phyloP scores from a whole-genome alignment of 2,888 invertebrate species.

The Gandaritis pyraliata region DNA sequence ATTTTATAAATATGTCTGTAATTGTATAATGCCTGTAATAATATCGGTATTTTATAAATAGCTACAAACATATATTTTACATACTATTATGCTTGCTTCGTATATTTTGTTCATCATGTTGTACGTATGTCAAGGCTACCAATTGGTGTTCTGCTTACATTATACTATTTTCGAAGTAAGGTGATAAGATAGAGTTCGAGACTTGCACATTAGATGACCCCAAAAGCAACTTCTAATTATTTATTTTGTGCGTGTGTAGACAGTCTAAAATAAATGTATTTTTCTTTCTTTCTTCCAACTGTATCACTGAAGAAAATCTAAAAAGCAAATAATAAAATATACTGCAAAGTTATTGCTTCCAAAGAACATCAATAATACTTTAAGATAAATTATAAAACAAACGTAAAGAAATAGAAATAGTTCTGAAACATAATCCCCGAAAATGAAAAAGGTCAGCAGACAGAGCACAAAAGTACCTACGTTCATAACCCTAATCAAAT shows the following conservation, averaged over 20 bases:
- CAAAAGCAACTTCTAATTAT: slow-evolving; percentile 64
- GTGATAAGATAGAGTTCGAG: slow-evolving; percentile 53
- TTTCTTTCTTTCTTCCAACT: slow-evolving; percentile 40
- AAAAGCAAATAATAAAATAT: slow-evolving; percentile 18
- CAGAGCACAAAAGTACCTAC: slow-evolving; percentile 64
- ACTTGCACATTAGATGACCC: slow-evolving; percentile 65
- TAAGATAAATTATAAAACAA: not conserved
- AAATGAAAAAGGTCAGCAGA: slow-evolving; percentile 51
- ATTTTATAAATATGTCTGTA: slow-evolving; percentile 36
- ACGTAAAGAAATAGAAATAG: slow-evolving; percentile 24
- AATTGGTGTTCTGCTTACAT: slow-evolving; percentile 79
- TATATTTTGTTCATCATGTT: slow-evolving; percentile 41
- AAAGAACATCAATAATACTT: slow-evolving; percentile 15
- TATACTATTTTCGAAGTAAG: slow-evolving; percentile 60
- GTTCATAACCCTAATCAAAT: slow-evolving; percentile 69
- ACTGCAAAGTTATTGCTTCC: slow-evolving; percentile 22
- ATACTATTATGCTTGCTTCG: slow-evolving; percentile 30
- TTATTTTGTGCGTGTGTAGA: slow-evolving; percentile 72
- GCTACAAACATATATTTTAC: slow-evolving; percentile 40
- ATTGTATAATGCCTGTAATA: slow-evolving; percentile 26
- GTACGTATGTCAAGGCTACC: slow-evolving; percentile 67
- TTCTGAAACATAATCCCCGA: slow-evolving; percentile 17
- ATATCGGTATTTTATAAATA: slow-evolving; percentile 39
- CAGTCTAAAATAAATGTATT: slow-evolving; percentile 46
- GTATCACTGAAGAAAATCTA: slow-evolving; percentile 31